These are phyloP conservation scores for Bombyx mori DNA, from an alignment of 1,140 invertebrate genomes.

Conservation along the genomic window ASM3026992v2 NC_085127.1:11337501-11338000, in stretches of 20 bases:
- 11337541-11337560: constrained; percentile 56
- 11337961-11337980: constrained; percentile 48
- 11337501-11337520: constrained; percentile 8
- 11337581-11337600: constrained; percentile 5
- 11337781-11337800: no score
- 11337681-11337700: no score
- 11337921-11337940: constrained; percentile 54
- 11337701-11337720: no score
- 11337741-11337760: no score
- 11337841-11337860: constrained; percentile 47
- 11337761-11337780: no score
- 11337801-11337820: no score
- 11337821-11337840: constrained; percentile 15
- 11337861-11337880: constrained; percentile 35
- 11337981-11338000: constrained; percentile 51
- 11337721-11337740: no score
- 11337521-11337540: constrained; percentile 32
- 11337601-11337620: background rate
- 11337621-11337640: constrained; percentile 22
- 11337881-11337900: constrained; percentile 56
- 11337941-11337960: constrained; percentile 56
- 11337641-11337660: constrained; percentile 12
- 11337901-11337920: constrained; percentile 55
- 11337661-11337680: no score
- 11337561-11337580: constrained; percentile 27